A percentile compares a stretch with the other conserved stretches of the same genome.
phyloP scores from a whole-genome alignment of 2,113 vertebrate species.

The Ascaphus truei region DNA sequence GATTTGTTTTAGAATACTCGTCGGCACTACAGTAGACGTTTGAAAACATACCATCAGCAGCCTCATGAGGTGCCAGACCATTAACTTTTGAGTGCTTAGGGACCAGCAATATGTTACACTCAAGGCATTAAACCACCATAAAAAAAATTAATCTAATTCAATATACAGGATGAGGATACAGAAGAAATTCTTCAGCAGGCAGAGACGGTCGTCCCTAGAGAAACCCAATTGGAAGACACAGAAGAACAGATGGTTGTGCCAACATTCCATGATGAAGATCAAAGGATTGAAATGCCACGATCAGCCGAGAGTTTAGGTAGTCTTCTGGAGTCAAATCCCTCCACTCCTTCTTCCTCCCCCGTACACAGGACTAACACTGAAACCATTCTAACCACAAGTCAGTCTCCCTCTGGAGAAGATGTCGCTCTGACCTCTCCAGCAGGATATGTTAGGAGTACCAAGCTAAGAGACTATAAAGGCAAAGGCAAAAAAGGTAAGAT shows the following conservation, averaged over 20 bases:
- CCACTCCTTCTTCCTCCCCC: constrained; percentile 66
- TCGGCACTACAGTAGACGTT: no score
- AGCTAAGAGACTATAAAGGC: constrained; percentile 78
- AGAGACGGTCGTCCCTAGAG: constrained; percentile 19
- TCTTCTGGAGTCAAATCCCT: constrained; percentile 65
- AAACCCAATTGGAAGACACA: constrained; percentile 50
- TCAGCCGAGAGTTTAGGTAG: constrained; percentile 52
- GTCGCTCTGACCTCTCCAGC: constrained; percentile 61
- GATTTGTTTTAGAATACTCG: no score
- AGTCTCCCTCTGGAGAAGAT: constrained; percentile 60
- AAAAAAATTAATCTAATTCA: no score
- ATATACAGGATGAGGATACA: constrained; percentile 60
- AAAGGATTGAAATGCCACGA: constrained; percentile 53
- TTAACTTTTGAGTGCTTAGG: no score
- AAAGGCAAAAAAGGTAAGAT: constrained; percentile 80
- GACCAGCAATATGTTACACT: no score
- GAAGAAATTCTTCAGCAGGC: constrained; percentile 49
- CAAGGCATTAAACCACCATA: no score
- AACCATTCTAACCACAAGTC: constrained; percentile 52
- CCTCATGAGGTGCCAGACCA: no score
- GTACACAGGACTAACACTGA: constrained; percentile 61
- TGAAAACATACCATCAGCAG: no score
- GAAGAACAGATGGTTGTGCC: constrained; percentile 59
- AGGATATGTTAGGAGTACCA: constrained; percentile 63
- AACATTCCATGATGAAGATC: constrained; percentile 52